Conservation (phyloP, 2,113 vertebrate species). For the Ophiodon elongatus region DNA sequence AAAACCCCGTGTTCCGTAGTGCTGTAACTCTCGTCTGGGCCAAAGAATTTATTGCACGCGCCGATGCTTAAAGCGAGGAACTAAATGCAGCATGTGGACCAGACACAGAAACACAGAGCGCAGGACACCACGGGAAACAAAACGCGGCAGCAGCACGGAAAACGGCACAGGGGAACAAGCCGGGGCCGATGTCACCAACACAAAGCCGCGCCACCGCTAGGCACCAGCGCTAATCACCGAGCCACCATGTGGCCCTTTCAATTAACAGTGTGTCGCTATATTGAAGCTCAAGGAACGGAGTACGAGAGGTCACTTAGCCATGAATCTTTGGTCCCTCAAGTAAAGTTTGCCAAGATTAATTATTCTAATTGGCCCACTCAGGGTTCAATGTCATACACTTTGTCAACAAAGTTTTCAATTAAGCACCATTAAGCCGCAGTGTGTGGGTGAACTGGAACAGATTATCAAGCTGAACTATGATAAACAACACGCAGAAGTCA, state of each 20-base stretch:
- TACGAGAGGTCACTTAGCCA: slow-evolving; percentile 37
- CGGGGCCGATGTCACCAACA: not conserved
- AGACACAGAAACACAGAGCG: no score
- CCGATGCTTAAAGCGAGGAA: not conserved
- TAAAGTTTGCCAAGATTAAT: slow-evolving; percentile 65
- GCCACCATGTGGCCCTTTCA: slow-evolving; percentile 4
- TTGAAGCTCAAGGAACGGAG: slow-evolving; percentile 4
- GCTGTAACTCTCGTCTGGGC: not conserved
- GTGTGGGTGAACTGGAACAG: slow-evolving; percentile 67
- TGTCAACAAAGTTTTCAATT: slow-evolving; percentile 79
- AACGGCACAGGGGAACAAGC: not conserved
- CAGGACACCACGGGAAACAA: no score
- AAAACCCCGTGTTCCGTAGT: not conserved
- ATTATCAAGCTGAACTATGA: slow-evolving; percentile 68
- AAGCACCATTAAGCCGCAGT: slow-evolving; percentile 71
- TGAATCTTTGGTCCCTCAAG: slow-evolving; percentile 49
- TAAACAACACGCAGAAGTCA: slow-evolving; percentile 68
- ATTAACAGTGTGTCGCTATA: slow-evolving; percentile 20
- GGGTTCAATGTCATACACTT: slow-evolving; percentile 66
- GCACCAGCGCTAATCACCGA: not conserved
- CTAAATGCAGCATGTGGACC: not conserved
- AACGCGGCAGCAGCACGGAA: no score
- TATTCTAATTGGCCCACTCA: slow-evolving; percentile 56
- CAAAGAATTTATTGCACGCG: not conserved
- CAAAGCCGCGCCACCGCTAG: not conserved